Conservation (phyloP, 1,140 invertebrate species). For the Phymastichus coffea region DNA sequence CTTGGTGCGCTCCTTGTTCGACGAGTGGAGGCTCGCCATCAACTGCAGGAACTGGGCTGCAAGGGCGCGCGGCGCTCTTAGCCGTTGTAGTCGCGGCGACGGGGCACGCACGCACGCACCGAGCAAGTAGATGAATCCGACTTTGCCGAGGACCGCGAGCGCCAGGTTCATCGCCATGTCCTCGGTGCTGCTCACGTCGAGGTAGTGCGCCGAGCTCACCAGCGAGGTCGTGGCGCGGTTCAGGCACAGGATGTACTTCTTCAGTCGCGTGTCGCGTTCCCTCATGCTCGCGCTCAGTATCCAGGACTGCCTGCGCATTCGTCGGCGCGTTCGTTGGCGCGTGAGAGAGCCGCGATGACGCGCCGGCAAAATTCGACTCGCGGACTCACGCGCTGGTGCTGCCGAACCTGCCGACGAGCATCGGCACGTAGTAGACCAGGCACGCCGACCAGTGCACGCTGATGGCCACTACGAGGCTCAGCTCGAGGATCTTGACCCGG, state of each 20-base stretch:
- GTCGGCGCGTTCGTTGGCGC: too few relatives aligned
- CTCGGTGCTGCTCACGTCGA: conserved; percentile 37
- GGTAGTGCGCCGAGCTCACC: conserved; percentile 41
- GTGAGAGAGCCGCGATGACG: too few relatives aligned
- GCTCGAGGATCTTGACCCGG: conserved; percentile 37
- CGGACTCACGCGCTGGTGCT: too few relatives aligned
- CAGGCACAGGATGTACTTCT: conserved; percentile 42
- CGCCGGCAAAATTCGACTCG: too few relatives aligned
- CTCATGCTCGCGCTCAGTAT: conserved; percentile 37
- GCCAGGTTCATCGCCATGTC: conserved; percentile 46
- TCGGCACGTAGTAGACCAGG: conserved; percentile 44
- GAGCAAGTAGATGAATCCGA: conserved; percentile 45
- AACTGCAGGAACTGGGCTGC: conserved; percentile 2
- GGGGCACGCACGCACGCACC: too few relatives aligned
- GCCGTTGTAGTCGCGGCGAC: too few relatives aligned
- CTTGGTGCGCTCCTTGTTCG: conserved; percentile 35
- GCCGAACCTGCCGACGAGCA: too few relatives aligned
- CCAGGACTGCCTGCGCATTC: conserved; percentile 41
- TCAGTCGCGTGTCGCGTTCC: conserved; percentile 28
- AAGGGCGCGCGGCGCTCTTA: too few relatives aligned
- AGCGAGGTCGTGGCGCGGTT: conserved; percentile 44
- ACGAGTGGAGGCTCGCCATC: conserved; percentile 34
- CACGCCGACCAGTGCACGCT: conserved; percentile 47
- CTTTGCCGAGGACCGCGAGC: conserved; percentile 40
- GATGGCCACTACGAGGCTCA: conserved; percentile 33